Conservation (phyloP, 2,888 invertebrate genomes). For the Deroplatys truncata region DNA sequence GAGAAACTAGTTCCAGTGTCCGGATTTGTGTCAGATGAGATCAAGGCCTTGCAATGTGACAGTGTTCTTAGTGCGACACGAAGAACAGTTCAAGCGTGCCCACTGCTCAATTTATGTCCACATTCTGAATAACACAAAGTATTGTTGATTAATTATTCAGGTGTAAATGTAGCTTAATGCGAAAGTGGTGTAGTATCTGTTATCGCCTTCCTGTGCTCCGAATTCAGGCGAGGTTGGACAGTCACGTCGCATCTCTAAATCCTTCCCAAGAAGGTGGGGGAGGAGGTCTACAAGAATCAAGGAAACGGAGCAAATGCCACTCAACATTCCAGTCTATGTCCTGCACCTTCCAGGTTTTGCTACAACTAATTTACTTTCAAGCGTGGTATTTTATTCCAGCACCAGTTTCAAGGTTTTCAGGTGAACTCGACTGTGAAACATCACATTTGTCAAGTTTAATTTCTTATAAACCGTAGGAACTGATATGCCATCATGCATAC, state of each 20-base stretch:
- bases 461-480: too few species aligned
- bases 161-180: neutral
- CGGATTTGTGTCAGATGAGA: neutral
- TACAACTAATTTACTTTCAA: neutral
- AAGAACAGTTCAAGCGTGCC: neutral
- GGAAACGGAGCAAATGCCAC: neutral
- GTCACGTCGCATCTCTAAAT: neutral
- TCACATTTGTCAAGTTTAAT: too few species aligned
- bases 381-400: neutral
- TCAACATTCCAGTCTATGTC: neutral
- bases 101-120: neutral
- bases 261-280: neutral
- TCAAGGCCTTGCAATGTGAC: neutral
- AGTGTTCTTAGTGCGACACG: neutral
- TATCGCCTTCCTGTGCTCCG: neutral
- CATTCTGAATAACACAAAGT: neutral
- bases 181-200: neutral
- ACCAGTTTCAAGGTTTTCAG: neutral
- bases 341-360: too few species aligned
- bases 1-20: neutral
- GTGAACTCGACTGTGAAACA: too few species aligned
- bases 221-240: neutral
- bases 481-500: too few species aligned
- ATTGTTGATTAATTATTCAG: neutral
- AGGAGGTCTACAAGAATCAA: neutral